Evolutionary conservation across 2,888 invertebrate genomes (phyloP).

Genomic region (Drosophila borborema): DNA sequence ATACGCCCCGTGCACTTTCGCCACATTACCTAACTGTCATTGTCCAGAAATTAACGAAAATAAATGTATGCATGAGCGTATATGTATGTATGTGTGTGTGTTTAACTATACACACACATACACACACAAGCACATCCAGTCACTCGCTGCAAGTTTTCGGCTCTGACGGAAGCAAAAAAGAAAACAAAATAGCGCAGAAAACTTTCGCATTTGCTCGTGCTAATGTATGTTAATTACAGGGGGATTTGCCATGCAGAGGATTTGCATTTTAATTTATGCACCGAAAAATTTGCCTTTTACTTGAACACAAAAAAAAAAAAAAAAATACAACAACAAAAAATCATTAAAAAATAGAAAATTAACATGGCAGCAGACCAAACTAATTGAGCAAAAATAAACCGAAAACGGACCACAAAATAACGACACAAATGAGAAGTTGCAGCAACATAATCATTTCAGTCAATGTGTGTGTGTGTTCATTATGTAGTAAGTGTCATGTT

Average conservation of each 20-base stretch:
- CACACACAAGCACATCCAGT: conserved; percentile 27
- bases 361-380: conserved; percentile 46
- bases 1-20: conserved; percentile 53
- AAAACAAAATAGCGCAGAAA: conserved; percentile 44
- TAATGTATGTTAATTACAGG: conserved; percentile 85
- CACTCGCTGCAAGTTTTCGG: conserved; percentile 42
- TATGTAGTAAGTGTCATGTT: conserved; percentile 12
- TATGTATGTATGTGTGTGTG: conserved; percentile 5
- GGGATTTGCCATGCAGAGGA: conserved; percentile 80
- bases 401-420: conserved; percentile 51
- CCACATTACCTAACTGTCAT: conserved; percentile 80
- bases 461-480: conserved; percentile 8
- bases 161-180: conserved; percentile 21
- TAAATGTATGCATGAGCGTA: conserved; percentile 49
- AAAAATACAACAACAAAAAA: not conserved
- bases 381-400: conserved; percentile 48
- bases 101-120: conserved; percentile 9
- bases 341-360: conserved; percentile 24
- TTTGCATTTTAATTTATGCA: conserved; percentile 82
- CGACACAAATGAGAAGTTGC: conserved; percentile 69
- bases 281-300: conserved; percentile 73
- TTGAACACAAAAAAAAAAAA: conserved; percentile 8
- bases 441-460: conserved; percentile 57
- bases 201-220: conserved; percentile 82
- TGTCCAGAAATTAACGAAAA: conserved; percentile 82